Base-by-base conservation (phyloP, 2,888 invertebrate species). In the Plutella xylostella region DNA sequence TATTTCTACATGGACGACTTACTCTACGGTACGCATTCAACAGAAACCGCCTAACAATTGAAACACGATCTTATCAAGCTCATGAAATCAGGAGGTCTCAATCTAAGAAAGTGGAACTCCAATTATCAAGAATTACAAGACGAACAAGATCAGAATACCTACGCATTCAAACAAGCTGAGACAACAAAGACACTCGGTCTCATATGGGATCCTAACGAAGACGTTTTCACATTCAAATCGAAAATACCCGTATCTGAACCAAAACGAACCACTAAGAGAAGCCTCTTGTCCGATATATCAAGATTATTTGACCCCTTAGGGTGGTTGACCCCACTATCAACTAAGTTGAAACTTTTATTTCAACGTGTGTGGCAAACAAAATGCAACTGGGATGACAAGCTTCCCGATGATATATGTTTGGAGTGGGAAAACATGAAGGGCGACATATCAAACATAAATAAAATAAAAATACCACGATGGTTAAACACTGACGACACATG, bases 41-140 rank as follows among this genome's bases (percentile, higher is more conserved):
- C n/a, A n/a, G n/a, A n/a, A n/a, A n/a, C n/a, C n/a, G n/a, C n/a
- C n/a, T n/a, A n/a, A n/a, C n/a, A n/a, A n/a, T n/a, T n/a, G n/a
- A n/a, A 47, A 20, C 5, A 7, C 11, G 46, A 51, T n/a, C 20
- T 51, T 12, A 51, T 49, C 12, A 31, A 39, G 0, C 18, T 51
- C 1, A 25, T 48, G 6, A 42, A 46, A 21, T 33, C 46, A 25
- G 52, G 49, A 11, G 49, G 51, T 11, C 48, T 51, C 19, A 45
- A 47, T 21, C 34, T 52, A 14, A 19, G 52, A 22, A 52, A 52
- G 25, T 52, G 47, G 48, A 21, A 43, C 11, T 48, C 45, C 1
- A 50, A 48, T 21, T 21, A 28, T 17, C 17, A 9, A 9, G 19
- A 42, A 19, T 3, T 20, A 21, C 4, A 38, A n/a, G 20, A 4